Base-by-base conservation (phyloP, 2,888 invertebrate species). In the Papilio demoleus region DNA sequence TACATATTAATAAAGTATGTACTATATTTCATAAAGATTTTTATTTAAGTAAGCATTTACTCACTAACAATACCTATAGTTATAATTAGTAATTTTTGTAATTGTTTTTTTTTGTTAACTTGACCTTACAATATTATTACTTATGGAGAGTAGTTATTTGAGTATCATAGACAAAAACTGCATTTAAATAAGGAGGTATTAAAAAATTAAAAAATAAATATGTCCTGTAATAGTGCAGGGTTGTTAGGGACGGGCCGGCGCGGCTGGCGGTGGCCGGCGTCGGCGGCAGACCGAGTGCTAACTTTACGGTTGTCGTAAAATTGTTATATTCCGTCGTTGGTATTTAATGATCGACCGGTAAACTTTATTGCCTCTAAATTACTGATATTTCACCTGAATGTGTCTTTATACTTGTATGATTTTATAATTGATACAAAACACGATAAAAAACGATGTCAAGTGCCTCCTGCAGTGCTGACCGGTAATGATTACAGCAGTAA, bases 231-330 rank as follows among this genome's bases (percentile, higher is more conserved):
- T 45, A 17, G 19, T 17, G 42, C 1, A 17, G 17, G n/a, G 1
- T 31, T n/a, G 42, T n/a, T 5, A 42, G 17, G 8, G 9, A 19
- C 42, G 9, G 17, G 42, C 17, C 19, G 19, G 2, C 14, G 17
- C 6, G 17, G 8, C 42, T 6, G 17, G 42, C 9, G 19, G 38
- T 14, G 38, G 38, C 14, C 38, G 14, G 38, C 9, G 9, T 2
- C 31, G 9, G 53, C 9, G 17, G 53, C 31, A 34, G 27, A 17
- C 31, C 17, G 45, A 45, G 47, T 24, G 19, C 59, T 17, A 65
- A 65, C 22, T 59, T 65, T 65, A 65, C 19, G 19, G 45, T 45
- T 19, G 36, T 45, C 36, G 45, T 65, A 59, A 58, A 65, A 65
- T 14, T 58, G 59, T 65, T 59, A 65, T 56, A 64, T 53, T 17